Percentiles rank a stretch among this genome's conserved stretches.
phyloP scores from a whole-genome alignment of 53 echinoderm and acorn worm species.

The Antedon mediterranea region DNA sequence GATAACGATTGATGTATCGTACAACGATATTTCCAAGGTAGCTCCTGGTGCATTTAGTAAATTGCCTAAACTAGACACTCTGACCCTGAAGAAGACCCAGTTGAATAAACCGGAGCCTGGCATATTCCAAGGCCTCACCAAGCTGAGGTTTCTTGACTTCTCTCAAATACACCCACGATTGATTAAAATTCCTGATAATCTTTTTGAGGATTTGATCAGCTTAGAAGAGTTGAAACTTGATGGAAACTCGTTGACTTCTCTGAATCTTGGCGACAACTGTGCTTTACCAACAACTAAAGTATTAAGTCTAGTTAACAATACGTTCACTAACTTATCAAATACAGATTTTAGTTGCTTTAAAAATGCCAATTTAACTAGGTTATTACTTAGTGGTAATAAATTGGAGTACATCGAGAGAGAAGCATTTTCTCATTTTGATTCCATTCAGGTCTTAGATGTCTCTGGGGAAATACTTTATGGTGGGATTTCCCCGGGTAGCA shows the following conservation, averaged over 20 bases:
- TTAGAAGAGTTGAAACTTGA: slow-evolving; percentile 31
- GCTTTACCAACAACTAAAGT: slow-evolving; percentile 24
- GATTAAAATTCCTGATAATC: slow-evolving; percentile 8
- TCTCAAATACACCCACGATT: slow-evolving; percentile 45
- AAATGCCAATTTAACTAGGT: slow-evolving; percentile 12
- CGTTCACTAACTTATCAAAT: slow-evolving; percentile 17
- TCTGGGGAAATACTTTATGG: slow-evolving; percentile 10
- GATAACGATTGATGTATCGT: slow-evolving; percentile 27
- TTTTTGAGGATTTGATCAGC: slow-evolving; percentile 15
- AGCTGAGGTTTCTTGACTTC: slow-evolving; percentile 43
- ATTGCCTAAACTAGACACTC: slow-evolving; percentile 21
- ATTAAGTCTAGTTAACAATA: slow-evolving; percentile 37
- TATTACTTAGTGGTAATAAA: slow-evolving; percentile 50
- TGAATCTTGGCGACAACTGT: slow-evolving; percentile 18
- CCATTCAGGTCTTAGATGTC: slow-evolving; percentile 25
- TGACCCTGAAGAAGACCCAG: slow-evolving; percentile 47
- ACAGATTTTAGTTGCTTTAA: slow-evolving; percentile 33
- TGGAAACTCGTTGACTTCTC: slow-evolving; percentile 23
- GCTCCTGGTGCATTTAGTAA: slow-evolving; percentile 30
- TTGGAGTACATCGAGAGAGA: slow-evolving; percentile 22
- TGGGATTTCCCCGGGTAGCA: slow-evolving; percentile 18
- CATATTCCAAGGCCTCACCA: slow-evolving; percentile 16
- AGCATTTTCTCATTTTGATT: slow-evolving; percentile 23
- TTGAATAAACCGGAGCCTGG: slow-evolving; percentile 28
- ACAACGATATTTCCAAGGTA: slow-evolving; percentile 62